Evolutionary conservation across 2,888 invertebrate species (phyloP), one percentile per base, ranked within the genome.

Genomic region (Euspilapteryx auroguttella): DNA sequence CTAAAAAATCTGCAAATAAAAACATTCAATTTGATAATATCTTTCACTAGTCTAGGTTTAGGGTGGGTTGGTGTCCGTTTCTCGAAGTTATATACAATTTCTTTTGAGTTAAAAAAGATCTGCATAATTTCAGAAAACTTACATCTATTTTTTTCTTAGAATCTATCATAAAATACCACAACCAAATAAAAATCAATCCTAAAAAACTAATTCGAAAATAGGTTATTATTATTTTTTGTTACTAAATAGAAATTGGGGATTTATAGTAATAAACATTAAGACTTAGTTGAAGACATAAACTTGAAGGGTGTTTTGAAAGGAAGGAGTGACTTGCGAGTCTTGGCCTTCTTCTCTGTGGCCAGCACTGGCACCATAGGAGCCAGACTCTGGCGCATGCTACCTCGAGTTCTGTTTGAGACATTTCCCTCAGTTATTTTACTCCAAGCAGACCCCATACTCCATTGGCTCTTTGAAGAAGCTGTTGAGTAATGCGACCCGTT

Each of bases 61-160:
- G 54, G 73, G 71, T 69, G 73, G 73, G 71, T 54, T 55, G 49
- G 37, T 66, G 73, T 73, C 73, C 73, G 73, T 71, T 55, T 56
- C 48, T 47, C 42, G 8, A 17, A 17, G 5, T 6, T 17, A 17
- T 17, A 17, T 8, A 17, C 8, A 17, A 6, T 17, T n/a, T n/a
- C n/a, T n/a, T n/a, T n/a, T n/a, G n/a, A n/a, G n/a, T n/a, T n/a
- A n/a, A n/a, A n/a, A n/a, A n/a, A n/a, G n/a, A n/a, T n/a, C n/a
- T n/a, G n/a, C n/a, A n/a, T n/a, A n/a, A n/a, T n/a, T n/a, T n/a
- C n/a, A n/a, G n/a, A n/a, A n/a, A n/a, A n/a, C n/a, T n/a, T n/a
- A n/a, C n/a, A n/a, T n/a, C n/a, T n/a, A n/a, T n/a, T n/a, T n/a
- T n/a, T n/a, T 29, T 20, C 33, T 21, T 34, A 25, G 13, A 25